These are phyloP conservation scores for Phrynocephalus forsythii DNA, from an alignment of 2,797 vertebrate genomes.

Conservation along the genomic window DNA sequence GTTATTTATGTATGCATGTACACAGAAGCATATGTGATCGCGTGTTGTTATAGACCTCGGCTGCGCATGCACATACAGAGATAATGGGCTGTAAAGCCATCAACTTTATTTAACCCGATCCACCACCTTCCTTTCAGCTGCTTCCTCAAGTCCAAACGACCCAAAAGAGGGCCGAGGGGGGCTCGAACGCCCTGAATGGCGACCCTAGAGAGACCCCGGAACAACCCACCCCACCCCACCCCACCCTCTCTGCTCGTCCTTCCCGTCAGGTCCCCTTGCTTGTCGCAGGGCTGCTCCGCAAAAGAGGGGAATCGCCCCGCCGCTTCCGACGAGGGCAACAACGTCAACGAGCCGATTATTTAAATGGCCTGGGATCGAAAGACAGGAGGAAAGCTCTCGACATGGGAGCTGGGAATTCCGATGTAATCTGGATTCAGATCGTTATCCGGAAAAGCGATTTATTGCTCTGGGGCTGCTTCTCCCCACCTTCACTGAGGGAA, in stretches of 20 bases:
- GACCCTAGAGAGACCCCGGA: too few relatives aligned
- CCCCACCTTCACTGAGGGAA: too few relatives aligned
- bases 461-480: background rate
- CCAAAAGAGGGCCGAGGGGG: too few relatives aligned
- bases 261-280: background rate
- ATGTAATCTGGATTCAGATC: background rate
- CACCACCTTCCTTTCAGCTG: background rate
- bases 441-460: background rate
- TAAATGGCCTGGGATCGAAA: background rate
- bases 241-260: too few relatives aligned
- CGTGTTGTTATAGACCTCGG: too few relatives aligned
- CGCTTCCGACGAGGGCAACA: background rate
- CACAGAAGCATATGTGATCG: too few relatives aligned
- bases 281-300: background rate
- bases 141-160: background rate
- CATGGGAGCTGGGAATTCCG: background rate
- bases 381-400: too few relatives aligned
- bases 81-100: background rate
- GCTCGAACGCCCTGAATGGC: too few relatives aligned
- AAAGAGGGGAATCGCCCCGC: background rate
- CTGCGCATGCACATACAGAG: too few relatives aligned
- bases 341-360: background rate
- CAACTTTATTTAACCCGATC: background rate
- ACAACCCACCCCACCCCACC: too few relatives aligned
- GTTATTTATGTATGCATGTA: too few relatives aligned